Evolutionary conservation across 2,888 invertebrate species (phyloP).

Genomic region (Ophion ellenae): DNA sequence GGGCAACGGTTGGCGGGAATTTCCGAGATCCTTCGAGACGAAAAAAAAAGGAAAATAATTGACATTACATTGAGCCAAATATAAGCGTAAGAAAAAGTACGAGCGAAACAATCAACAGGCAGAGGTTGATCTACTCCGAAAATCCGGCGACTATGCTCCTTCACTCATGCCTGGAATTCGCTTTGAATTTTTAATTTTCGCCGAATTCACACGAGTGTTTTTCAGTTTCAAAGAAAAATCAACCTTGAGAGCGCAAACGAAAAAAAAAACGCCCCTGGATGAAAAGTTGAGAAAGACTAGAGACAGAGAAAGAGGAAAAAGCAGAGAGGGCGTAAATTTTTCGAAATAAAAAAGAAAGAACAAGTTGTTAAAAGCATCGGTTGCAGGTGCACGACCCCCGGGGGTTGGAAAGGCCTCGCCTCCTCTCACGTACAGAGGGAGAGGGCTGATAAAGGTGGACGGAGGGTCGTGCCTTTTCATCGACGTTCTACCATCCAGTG

Average conservation of each 20-base stretch:
- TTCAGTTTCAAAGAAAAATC: conserved; percentile 30
- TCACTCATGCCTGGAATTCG: conserved; percentile 16
- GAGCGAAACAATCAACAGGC: not conserved
- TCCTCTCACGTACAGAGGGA: conserved; percentile 82
- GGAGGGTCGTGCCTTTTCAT: conserved; percentile 87
- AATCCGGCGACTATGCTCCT: conserved; percentile 24
- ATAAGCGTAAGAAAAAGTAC: not conserved
- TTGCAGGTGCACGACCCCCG: conserved; percentile 83
- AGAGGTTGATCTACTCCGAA: not conserved
- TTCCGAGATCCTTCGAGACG: not conserved
- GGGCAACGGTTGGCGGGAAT: conserved; percentile 40
- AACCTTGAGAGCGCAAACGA: not conserved
- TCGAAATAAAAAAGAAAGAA: conserved; percentile 57
- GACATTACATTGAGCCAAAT: too few species aligned
- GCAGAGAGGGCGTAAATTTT: conserved; percentile 20
- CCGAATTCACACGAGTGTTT: conserved; percentile 61
- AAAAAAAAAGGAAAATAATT: not conserved
- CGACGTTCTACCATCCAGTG: conserved; percentile 85
- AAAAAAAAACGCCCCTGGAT: conserved; percentile 5
- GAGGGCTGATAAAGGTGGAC: conserved; percentile 84
- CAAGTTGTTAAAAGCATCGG: conserved; percentile 80
- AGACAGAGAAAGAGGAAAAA: conserved; percentile 20
- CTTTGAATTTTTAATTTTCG: conserved; percentile 42
- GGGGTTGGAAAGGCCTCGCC: conserved; percentile 82
- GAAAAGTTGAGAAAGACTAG: conserved; percentile 15